These are phyloP conservation scores for Eumeta japonica DNA, from an alignment of 1,140 invertebrate genomes.

Conservation along the genomic window DNA sequence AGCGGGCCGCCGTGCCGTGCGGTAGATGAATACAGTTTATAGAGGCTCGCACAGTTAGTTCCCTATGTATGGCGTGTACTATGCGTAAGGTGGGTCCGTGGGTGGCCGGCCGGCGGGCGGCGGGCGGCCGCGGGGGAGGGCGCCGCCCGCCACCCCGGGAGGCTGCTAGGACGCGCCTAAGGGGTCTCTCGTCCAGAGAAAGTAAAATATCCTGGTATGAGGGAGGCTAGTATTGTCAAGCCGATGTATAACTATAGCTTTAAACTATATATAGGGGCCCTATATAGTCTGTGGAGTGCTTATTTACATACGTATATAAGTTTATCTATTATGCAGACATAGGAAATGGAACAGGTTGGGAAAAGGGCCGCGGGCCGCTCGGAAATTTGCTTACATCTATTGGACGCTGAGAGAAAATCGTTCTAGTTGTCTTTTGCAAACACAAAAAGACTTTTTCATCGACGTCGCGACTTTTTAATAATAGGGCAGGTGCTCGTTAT, in stretches of 20 bases:
- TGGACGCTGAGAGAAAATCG: slow-evolving; percentile 14
- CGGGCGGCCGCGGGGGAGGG: slow-evolving; percentile 9
- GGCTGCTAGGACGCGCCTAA: slow-evolving; percentile 35
- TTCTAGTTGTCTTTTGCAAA: too few relatives aligned
- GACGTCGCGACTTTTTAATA: too few relatives aligned
- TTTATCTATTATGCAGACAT: slow-evolving; percentile 52
- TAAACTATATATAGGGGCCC: slow-evolving; percentile 47
- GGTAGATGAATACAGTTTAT: slow-evolving; percentile 41
- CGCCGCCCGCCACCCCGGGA: slow-evolving; percentile 20
- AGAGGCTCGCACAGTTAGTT: slow-evolving; percentile 49
- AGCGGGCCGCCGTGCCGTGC: too few relatives aligned
- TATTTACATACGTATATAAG: slow-evolving; percentile 52
- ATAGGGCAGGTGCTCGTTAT: too few relatives aligned
- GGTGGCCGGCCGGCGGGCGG: slow-evolving; percentile 16
- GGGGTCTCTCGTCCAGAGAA: slow-evolving; percentile 51
- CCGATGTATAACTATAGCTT: slow-evolving; percentile 50
- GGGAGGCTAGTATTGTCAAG: slow-evolving; percentile 55
- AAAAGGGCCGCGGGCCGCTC: slow-evolving; percentile 22
- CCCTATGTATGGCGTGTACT: slow-evolving; percentile 47
- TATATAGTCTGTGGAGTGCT: slow-evolving; percentile 34
- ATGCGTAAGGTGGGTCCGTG: slow-evolving; percentile 35
- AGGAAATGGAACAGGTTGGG: slow-evolving; percentile 40
- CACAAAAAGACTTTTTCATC: too few relatives aligned
- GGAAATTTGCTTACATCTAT: slow-evolving; percentile 36
- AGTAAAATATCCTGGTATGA: slow-evolving; percentile 52